These are phyloP conservation scores for Lithosia quadra DNA, from an alignment of 2,888 invertebrate species.

Conservation along the genomic window DNA sequence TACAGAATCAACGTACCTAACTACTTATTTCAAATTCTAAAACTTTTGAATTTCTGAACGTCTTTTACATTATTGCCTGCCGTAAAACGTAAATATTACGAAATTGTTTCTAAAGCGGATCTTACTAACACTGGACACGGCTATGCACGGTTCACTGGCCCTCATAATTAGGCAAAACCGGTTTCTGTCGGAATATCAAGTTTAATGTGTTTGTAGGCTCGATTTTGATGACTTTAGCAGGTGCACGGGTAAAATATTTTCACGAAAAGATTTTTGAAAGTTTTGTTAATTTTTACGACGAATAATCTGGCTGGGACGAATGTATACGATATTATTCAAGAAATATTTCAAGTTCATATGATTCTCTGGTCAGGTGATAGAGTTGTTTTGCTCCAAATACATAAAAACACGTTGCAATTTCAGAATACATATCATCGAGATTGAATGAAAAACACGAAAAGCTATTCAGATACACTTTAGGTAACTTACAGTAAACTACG, in stretches of 20 bases:
- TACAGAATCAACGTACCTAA: too few species aligned
- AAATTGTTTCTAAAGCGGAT: background rate
- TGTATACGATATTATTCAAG: too few species aligned
- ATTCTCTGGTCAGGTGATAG: too few species aligned
- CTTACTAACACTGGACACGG: background rate
- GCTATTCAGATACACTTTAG: too few species aligned
- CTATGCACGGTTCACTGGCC: conserved; percentile 16
- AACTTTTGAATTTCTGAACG: background rate
- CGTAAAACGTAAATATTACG: background rate
- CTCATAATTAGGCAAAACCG: conserved; percentile 39
- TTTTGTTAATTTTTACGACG: background rate
- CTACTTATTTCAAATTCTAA: background rate
- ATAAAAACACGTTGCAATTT: too few species aligned
- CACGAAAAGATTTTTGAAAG: background rate
- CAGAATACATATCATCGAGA: too few species aligned
- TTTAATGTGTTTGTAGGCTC: background rate
- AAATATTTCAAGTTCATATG: background rate
- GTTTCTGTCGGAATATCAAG: conserved; percentile 30
- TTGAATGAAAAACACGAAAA: too few species aligned
- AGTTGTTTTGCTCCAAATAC: background rate
- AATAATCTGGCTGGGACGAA: too few species aligned
- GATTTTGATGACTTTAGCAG: background rate
- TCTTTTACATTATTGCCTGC: background rate
- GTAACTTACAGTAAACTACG: too few species aligned
- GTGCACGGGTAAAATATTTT: background rate